Base-by-base conservation (phyloP, 2,888 invertebrate genomes). In the Archips crataeganus region DNA sequence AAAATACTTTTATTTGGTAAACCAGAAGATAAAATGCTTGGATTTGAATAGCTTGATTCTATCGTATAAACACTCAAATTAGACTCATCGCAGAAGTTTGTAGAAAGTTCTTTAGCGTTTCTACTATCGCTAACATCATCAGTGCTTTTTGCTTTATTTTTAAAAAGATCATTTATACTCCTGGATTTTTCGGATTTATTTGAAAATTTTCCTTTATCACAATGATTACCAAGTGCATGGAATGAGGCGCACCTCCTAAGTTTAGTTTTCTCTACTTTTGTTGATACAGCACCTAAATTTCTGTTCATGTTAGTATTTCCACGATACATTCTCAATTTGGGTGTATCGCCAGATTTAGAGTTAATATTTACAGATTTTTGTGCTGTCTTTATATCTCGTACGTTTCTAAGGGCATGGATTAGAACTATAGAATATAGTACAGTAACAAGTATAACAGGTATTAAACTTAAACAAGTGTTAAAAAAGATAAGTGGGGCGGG, bases 401-500 rank as follows among this genome's bases (percentile, higher is more conserved):
- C 87, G 62, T 93, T 96, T 79, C 89, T 93, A 62, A 96, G 81
- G 2, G 96, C 96, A 78, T 92, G 90, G 69, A 95, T 89, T 77
- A 96, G 86, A 75, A 96, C 96, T 5, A 95, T 95, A 0, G 94
- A 90, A 78, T 96, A 96, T 10, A 96, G 86, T 1, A 95, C 86
- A 2, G 84, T 85, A n/a, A 93, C 92, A 5, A 89, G 79, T 34
- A 84, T 61, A 2, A 94, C 87, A 3, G 96, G 96, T 65, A 96
- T 81, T 0, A 95, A 84, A 73, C 96, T 96, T 9, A 96, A 79
- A 9, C 94, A 77, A 1, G 95, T 95, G 64, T 95, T 96, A 39
- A 96, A 81, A 39, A 96, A 79, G 73, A 96, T 90, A 54, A 96
- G 82, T 49, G 88, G 82, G 45, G 93, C 95, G 11, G 96, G 96